Evolutionary conservation across 2,797 vertebrate species (phyloP).

Genomic region (Danio tinwini): DNA sequence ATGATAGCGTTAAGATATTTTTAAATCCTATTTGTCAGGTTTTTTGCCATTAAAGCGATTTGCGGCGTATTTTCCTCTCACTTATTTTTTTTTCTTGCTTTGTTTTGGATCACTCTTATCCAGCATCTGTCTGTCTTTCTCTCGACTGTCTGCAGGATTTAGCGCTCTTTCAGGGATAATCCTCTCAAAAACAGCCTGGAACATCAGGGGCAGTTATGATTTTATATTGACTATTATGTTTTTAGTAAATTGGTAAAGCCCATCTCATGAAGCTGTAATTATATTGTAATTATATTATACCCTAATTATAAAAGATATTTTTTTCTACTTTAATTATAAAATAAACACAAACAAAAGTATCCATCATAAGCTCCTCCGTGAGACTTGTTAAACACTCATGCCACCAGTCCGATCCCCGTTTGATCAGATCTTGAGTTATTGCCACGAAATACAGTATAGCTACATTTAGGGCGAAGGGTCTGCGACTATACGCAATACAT

Average conservation of each 20-base stretch:
- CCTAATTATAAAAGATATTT: no score
- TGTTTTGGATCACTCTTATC: background rate
- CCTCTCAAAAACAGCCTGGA: background rate
- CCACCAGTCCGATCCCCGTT: no score
- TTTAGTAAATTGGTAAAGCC: background rate
- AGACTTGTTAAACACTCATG: no score
- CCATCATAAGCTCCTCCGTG: no score
- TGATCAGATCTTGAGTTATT: no score
- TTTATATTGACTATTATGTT: conserved; percentile 13
- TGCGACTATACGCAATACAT: no score
- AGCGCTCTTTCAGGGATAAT: conserved; percentile 24
- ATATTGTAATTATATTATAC: no score
- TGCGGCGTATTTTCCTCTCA: background rate
- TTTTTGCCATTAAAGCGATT: background rate
- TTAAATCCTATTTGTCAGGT: background rate
- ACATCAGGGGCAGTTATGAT: background rate
- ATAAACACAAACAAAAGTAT: no score
- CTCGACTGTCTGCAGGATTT: background rate
- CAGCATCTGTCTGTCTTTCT: background rate
- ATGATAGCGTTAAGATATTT: background rate
- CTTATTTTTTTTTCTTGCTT: background rate
- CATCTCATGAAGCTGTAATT: no score
- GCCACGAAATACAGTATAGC: no score
- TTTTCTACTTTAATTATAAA: no score
- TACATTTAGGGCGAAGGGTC: no score